phyloP scores from a whole-genome alignment of 2,113 vertebrate genomes.

The Indicator maculatus region DNA sequence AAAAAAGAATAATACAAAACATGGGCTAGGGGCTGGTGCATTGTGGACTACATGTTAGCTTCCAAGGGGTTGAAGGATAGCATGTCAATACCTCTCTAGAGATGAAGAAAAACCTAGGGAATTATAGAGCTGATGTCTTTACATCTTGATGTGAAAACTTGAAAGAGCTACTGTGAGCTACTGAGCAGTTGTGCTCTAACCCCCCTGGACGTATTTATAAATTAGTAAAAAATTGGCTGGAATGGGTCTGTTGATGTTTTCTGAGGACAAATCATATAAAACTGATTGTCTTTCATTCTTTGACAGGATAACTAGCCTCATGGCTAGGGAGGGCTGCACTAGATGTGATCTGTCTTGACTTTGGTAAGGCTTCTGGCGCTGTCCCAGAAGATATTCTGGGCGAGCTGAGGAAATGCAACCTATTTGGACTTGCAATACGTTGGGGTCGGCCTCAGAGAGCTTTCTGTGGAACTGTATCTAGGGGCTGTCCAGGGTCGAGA shows the following conservation, averaged over 20 bases:
- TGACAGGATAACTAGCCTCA: not conserved
- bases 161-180: not conserved
- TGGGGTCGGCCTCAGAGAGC: not conserved
- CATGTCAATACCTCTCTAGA: not conserved
- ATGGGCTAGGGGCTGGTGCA: not conserved
- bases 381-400: not conserved
- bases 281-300: conserved; percentile 6
- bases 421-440: not conserved
- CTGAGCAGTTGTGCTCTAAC: not conserved
- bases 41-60: not conserved
- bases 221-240: not conserved
- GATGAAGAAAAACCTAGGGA: not conserved
- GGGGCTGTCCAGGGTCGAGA: not conserved
- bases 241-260: not conserved
- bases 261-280: not conserved
- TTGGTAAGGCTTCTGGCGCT: conserved; percentile 36
- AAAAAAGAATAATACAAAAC: not conserved
- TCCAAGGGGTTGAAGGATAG: not conserved
- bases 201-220: not conserved
- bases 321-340: not conserved
- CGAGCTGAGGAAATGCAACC: accelerated
- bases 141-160: not conserved
- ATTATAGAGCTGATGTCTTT: not conserved
- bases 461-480: not conserved
- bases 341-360: conserved; percentile 48